Evolutionary conservation across 2,797 vertebrate genomes (phyloP).

Genomic region (Erpetoichthys calabaricus): DNA sequence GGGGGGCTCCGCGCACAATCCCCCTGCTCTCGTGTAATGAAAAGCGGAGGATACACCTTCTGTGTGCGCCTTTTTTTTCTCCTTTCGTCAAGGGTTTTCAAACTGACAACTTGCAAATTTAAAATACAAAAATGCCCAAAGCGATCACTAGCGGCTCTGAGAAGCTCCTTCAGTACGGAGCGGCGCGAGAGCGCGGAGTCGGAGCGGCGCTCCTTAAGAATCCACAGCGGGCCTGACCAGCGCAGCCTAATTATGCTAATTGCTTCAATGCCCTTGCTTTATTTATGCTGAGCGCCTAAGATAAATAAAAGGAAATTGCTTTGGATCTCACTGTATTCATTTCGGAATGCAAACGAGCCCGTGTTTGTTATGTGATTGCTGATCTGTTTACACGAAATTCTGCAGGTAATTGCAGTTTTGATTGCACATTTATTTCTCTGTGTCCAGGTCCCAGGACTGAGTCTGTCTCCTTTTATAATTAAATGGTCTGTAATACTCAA

Average conservation of each 20-base stretch:
- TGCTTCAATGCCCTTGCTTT: slow-evolving; percentile 98
- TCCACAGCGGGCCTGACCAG: slow-evolving; percentile 93
- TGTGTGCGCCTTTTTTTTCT: slow-evolving; percentile 37
- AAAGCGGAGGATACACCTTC: slow-evolving; percentile 60
- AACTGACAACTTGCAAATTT: slow-evolving; percentile 70
- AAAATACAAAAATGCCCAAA: slow-evolving; percentile 69
- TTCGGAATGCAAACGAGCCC: slow-evolving; percentile 98
- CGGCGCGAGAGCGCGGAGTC: slow-evolving; percentile 28
- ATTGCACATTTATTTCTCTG: slow-evolving; percentile 96
- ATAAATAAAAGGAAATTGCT: slow-evolving; percentile 99
- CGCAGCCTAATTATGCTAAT: slow-evolving; percentile 99
- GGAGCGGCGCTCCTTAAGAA: slow-evolving; percentile 70
- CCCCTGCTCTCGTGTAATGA: slow-evolving; percentile 56
- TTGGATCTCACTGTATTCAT: slow-evolving; percentile 98
- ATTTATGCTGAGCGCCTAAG: slow-evolving; percentile 97
- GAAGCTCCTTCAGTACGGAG: slow-evolving; percentile 37
- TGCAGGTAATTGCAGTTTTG: slow-evolving; percentile 99
- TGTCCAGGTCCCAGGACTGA: slow-evolving; percentile 74
- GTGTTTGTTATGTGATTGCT: slow-evolving; percentile 88
- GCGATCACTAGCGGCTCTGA: slow-evolving; percentile 58
- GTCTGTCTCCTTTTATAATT: slow-evolving; percentile 86
- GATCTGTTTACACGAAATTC: slow-evolving; percentile 99
- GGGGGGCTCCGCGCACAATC: slow-evolving; percentile 56
- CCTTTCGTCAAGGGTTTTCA: slow-evolving; percentile 60
- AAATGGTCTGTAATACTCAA: slow-evolving; percentile 81